A percentile compares a stretch with the other conserved stretches of the same genome.
phyloP scores from a whole-genome alignment of 1,140 invertebrate species.

The Drosophila kanapiae region DNA sequence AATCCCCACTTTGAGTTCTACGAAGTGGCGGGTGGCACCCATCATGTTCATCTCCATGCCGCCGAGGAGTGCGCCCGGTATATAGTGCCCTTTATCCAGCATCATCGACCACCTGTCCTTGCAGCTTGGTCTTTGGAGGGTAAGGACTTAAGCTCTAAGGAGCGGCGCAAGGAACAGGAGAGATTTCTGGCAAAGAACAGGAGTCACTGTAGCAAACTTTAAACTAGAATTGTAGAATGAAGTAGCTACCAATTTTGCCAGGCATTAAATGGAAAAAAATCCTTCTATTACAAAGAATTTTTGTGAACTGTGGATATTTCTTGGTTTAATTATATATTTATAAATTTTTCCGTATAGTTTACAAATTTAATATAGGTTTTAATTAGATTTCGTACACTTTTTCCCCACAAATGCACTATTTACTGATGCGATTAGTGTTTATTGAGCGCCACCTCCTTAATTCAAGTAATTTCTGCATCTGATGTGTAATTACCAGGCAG shows the following conservation, averaged over 20 bases:
- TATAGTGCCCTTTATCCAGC: slow-evolving; percentile 86
- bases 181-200: slow-evolving; percentile 11
- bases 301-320: background rate
- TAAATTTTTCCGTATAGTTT: no score
- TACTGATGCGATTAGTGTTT: slow-evolving; percentile 1
- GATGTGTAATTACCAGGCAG: slow-evolving; percentile 12
- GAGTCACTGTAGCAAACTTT: slow-evolving; percentile 31
- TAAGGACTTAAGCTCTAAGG: slow-evolving; percentile 4
- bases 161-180: slow-evolving; percentile 11
- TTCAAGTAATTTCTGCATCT: slow-evolving; percentile 2
- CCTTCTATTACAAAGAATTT: no score
- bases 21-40: slow-evolving; percentile 86
- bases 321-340: background rate
- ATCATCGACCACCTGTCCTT: slow-evolving; percentile 72
- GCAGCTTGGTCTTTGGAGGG: slow-evolving; percentile 45
- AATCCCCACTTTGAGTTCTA: slow-evolving; percentile 87
- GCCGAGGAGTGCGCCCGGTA: slow-evolving; percentile 87
- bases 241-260: background rate
- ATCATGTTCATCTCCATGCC: slow-evolving; percentile 89
- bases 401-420: background rate
- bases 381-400: background rate
- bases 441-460: background rate
- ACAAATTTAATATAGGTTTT: background rate
- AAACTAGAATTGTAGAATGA: background rate
- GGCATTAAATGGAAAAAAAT: no score